A percentile compares a stretch with the other conserved stretches of the same genome.
Evolutionary conservation across 2,797 vertebrate genomes (phyloP).

Genomic region (Pteropus rufus): DNA sequence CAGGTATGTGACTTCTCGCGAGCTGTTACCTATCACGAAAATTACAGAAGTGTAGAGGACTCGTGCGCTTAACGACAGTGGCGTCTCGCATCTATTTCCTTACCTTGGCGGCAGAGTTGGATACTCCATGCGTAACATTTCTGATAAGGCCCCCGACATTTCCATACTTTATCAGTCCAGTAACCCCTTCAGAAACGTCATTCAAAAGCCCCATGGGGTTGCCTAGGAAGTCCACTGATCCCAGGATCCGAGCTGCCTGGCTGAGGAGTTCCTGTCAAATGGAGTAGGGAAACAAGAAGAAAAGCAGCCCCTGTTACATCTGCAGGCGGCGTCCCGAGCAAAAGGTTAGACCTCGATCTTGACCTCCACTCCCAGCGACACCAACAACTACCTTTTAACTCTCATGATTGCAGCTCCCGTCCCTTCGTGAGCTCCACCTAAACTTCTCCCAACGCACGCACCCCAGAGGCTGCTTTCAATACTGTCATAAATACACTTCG

Average conservation of each 20-base stretch:
- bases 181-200: conserved; percentile 94
- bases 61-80: not conserved
- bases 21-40: not conserved
- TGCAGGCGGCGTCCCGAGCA: not conserved
- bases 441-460: not conserved
- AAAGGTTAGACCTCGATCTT: not conserved
- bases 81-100: not conserved
- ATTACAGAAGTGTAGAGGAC: not conserved
- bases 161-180: conserved; percentile 95
- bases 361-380: not conserved
- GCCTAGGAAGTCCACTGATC: conserved; percentile 97
- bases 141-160: conserved; percentile 96
- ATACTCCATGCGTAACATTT: conserved; percentile 97
- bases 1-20: not conserved
- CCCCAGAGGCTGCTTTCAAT: not conserved
- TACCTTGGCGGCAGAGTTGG: conserved; percentile 99
- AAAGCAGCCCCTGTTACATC: not conserved
- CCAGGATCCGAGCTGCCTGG: conserved; percentile 96
- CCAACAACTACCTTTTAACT: not conserved
- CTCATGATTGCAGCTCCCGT: not conserved
- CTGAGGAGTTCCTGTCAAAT: conserved; percentile 92
- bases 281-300: not conserved
- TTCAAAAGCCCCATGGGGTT: conserved; percentile 97
- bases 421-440: not conserved
- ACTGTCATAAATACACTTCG: not conserved